Base-by-base conservation (phyloP, 2,888 invertebrate genomes). In the Caenorhabditis drosophilae region DNA sequence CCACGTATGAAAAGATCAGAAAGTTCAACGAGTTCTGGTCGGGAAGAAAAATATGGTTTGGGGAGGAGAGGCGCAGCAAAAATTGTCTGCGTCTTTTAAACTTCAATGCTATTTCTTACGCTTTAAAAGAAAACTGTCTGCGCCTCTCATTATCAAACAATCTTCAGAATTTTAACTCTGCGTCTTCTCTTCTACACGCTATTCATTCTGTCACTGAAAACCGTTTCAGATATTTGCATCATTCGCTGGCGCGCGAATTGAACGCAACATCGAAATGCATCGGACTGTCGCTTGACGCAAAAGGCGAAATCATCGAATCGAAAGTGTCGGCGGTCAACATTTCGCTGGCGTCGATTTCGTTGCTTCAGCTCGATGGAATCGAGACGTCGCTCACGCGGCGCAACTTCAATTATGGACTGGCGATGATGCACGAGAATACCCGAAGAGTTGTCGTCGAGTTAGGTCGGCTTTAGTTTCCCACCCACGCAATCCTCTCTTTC, bases 181-280 rank as follows among this genome's bases (percentile, higher is more conserved):
- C n/a, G n/a, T n/a, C n/a, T n/a, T n/a, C n/a, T n/a, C n/a, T n/a
- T n/a, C n/a, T n/a, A n/a, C n/a, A n/a, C n/a, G n/a, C n/a, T n/a
- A n/a, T n/a, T n/a, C n/a, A n/a, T n/a, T n/a, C n/a, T n/a, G n/a
- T n/a, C n/a, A n/a, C n/a, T n/a, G n/a, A n/a, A n/a, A n/a, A n/a
- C n/a, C n/a, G n/a, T 49, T 50, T 45, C 49, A 70, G 70, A 15
- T 71, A 71, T 16, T 50, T 71, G 2, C 57, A 66, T 47, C 58
- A 61, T 20, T 66, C 66, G 1, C 38, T 71, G n/a, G 64, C 68
- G 11, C 34, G 68, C 23, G 66, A 68, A 50, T 44, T 71, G 16
- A 71, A 71, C 35, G 60, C 50, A 31, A 71, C 68, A 15, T 66
- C 68, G n/a, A 38, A 45, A 3, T 55, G 64, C 34, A 42, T 71